Base-by-base conservation (phyloP, 1,140 invertebrate species). In the Hypothenemus hampei region DNA sequence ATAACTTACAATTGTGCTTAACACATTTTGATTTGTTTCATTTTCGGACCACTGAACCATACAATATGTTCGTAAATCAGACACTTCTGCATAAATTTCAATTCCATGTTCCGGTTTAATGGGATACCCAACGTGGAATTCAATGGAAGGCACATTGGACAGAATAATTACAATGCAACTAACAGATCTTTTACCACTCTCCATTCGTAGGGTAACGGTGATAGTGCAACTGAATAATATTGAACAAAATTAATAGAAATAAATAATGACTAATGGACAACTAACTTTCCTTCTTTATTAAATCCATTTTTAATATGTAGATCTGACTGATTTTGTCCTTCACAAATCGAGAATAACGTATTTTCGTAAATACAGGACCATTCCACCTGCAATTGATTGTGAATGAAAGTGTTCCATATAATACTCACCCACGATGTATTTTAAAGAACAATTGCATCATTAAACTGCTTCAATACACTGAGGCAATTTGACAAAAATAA, bases 61-160 rank as follows among this genome's bases (percentile, higher is more conserved):
- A 45, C 59, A 61, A 36, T 48, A 55, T 16, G 59, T 37, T 22
- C 47, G 26, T 6, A 61, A 33, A 15, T 51, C 35, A 39, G 29
- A 46, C 11, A 61, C 36, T 35, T 36, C 46, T 3, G 46, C 56
- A 10, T 21, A 29, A 20, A 61, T 44, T 46, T 50, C 29, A 0
- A 61, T 49, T 8, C 31, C 51, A 16, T 15, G 13, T 10, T 24
- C 20, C 8, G 58, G 58, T 19, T 49, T 53, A 31, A 58, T 26
- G 3, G 57, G 57, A 13, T 40, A 36, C 3, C 45, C 49, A 16
- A 61, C 33, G 33, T 47, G 21, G 39, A 58, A 39, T 40, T 61
- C 59, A 13, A 58, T 50, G n/a, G 44, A 47, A 10, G 51, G 51
- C 3, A 37, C 39, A 16, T 51, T 20, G 13, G 36, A 16, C 15